Evolutionary conservation across 2,888 invertebrate species (phyloP), one percentile per base, ranked within the genome.

Genomic region (Cynaeus angustus): DNA sequence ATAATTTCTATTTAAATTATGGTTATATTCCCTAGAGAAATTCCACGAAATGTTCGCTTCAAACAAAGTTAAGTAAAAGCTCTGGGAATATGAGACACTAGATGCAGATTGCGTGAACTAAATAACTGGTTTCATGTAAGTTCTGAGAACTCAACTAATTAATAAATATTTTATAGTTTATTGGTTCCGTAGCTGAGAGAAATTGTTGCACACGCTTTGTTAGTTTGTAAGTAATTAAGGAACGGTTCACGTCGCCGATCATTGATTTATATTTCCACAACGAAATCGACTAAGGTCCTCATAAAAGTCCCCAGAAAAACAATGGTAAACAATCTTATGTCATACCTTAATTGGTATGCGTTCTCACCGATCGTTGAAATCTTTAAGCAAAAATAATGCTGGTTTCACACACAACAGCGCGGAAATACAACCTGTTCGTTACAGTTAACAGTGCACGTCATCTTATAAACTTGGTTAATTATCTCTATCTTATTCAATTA

Each of bases 351-450:
- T 69, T 66, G 65, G 45, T 66, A 71, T 64, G 72, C 71, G 68
- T 75, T 75, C 75, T 71, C 71, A 73, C 65, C 67, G 71, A 68
- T 74, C 74, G 70, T 75, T 75, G 70, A 74, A 68, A 67, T 72
- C 72, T 74, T 67, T 72, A 16, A 48, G 52, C 46, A 56, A 46
- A 66, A 61, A 37, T 46, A 7, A 58, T 65, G 68, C 46, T 58
- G 72, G 8, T 78, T 78, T 78, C 78, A 78, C 75, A 78, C 78
- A 78, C 78, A 59, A 55, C 72, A 66, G 75, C 73, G 77, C 78
- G 77, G 76, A 78, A 78, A 77, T 73, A 75, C 66, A 69, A 73
- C 73, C 66, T 69, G 76, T 77, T 72, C 71, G 73, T 75, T 75
- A 74, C 75, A 77, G 72, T 77, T 75, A 72, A 70, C 73, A 71